These are phyloP conservation scores for Atrichornis clamosus DNA, from an alignment of 2,113 vertebrate genomes.

Conservation along the genomic window DNA sequence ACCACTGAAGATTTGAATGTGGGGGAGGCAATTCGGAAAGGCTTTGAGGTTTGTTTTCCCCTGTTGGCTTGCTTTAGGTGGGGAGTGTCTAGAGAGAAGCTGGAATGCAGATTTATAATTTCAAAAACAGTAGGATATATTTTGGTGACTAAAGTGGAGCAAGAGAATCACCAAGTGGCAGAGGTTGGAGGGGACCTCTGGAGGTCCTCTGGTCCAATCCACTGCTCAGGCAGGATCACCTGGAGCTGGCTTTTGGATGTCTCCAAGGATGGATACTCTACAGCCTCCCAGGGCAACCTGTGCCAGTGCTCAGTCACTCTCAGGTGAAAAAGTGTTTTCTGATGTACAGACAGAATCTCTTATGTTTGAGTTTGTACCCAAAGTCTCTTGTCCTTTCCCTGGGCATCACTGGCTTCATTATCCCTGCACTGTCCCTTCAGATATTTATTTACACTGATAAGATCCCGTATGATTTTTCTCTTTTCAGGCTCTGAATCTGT, in stretches of 20 bases:
- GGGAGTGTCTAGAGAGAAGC: not conserved
- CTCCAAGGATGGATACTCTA: not conserved
- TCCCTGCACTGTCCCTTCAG: not conserved
- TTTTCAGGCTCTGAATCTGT: not conserved
- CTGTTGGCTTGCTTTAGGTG: not conserved
- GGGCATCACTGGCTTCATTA: rapidly evolving
- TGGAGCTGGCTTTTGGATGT: not conserved
- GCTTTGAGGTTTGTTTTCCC: slow-evolving; percentile 3
- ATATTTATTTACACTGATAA: not conserved
- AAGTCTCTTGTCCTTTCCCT: not conserved
- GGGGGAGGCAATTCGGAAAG: not conserved
- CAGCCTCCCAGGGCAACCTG: not conserved
- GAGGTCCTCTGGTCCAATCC: not conserved
- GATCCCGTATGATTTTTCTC: rapidly evolving
- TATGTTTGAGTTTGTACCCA: not conserved
- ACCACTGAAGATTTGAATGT: not conserved
- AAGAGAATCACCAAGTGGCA: not conserved
- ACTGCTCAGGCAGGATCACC: not conserved
- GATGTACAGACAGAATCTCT: not conserved
- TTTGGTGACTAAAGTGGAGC: not conserved
- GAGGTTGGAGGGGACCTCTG: not conserved
- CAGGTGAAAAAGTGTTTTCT: not conserved
- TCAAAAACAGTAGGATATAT: not conserved
- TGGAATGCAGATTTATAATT: not conserved
- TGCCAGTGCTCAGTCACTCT: not conserved